Percentiles rank a stretch among this genome's conserved stretches.
Conservation (phyloP, 2,888 invertebrate species). For the Eurytoma californica region DNA sequence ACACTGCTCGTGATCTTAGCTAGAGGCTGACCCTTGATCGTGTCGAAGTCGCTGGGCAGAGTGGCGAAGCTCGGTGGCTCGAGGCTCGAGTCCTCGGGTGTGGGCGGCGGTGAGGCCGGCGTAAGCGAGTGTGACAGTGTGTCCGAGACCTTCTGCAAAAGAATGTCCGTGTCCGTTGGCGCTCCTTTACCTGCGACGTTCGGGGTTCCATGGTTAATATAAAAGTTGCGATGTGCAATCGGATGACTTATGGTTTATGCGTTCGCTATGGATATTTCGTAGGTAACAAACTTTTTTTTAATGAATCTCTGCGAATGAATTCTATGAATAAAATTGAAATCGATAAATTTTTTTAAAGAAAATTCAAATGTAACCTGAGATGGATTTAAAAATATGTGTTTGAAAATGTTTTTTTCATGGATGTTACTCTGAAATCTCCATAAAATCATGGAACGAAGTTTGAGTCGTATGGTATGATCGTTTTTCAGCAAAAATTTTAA, state of each 20-base stretch:
- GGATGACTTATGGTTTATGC: not conserved
- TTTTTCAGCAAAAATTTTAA: too few species aligned
- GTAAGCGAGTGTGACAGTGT: constrained; percentile 67
- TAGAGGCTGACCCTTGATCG: not conserved
- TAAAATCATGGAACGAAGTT: too few species aligned
- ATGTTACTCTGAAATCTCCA: too few species aligned
- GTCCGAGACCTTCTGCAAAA: constrained; percentile 72
- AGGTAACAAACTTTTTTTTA: too few species aligned
- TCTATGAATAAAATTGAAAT: too few species aligned
- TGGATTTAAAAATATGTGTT: too few species aligned
- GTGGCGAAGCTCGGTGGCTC: not conserved
- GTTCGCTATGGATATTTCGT: not conserved
- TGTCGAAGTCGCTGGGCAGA: not conserved
- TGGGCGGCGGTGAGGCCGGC: constrained; percentile 54
- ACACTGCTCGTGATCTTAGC: too few species aligned
- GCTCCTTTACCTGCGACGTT: constrained; percentile 53
- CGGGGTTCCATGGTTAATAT: not conserved
- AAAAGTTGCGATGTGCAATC: not conserved
- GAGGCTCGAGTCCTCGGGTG: constrained; percentile 34
- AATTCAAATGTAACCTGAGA: too few species aligned
- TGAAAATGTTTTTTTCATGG: too few species aligned
- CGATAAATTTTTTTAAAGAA: too few species aligned
- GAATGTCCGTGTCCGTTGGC: constrained; percentile 67
- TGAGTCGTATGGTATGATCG: too few species aligned
- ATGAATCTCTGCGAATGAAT: too few species aligned